A percentile compares a stretch with the other conserved stretches of the same genome.
Conservation (phyloP, 2,113 vertebrate species). For the Mus spicilegus region DNA sequence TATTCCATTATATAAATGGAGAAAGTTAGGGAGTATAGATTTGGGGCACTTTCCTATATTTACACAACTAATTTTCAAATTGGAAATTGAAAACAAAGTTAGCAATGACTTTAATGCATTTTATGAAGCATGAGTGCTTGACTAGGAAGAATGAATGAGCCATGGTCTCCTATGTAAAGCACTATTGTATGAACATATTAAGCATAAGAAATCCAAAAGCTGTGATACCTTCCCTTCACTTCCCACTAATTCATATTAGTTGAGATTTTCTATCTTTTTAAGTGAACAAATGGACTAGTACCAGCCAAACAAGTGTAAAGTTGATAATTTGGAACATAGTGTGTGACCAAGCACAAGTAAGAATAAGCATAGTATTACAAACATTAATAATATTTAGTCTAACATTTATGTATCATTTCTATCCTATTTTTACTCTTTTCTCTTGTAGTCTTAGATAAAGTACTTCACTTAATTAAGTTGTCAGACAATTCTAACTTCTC, state of each 20-base stretch:
- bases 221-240: not conserved
- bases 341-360: not conserved
- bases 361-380: not conserved
- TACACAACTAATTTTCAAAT: not conserved
- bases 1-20: slow-evolving; percentile 22
- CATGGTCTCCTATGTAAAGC: not conserved
- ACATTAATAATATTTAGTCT: slow-evolving; percentile 47
- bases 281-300: slow-evolving; percentile 5
- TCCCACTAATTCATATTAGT: not conserved
- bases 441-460: not conserved
- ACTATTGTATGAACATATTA: not conserved
- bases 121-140: not conserved
- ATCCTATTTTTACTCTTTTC: not conserved
- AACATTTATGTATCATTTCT: slow-evolving; percentile 39
- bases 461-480: not conserved
- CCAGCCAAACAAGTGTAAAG: slow-evolving; percentile 14
- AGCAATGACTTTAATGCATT: slow-evolving; percentile 7
- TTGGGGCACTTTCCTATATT: slow-evolving; percentile 14
- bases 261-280: slow-evolving; percentile 25
- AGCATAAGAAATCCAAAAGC: not conserved
- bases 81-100: slow-evolving; percentile 23
- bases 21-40: not conserved
- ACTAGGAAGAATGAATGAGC: not conserved
- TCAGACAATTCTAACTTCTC: slow-evolving; percentile 60
- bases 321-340: not conserved